A percentile compares a stretch with the other conserved stretches of the same genome.
These are phyloP conservation scores for Amphipoea oculea DNA, from an alignment of 2,888 invertebrate genomes.

Conservation along the genomic window DNA sequence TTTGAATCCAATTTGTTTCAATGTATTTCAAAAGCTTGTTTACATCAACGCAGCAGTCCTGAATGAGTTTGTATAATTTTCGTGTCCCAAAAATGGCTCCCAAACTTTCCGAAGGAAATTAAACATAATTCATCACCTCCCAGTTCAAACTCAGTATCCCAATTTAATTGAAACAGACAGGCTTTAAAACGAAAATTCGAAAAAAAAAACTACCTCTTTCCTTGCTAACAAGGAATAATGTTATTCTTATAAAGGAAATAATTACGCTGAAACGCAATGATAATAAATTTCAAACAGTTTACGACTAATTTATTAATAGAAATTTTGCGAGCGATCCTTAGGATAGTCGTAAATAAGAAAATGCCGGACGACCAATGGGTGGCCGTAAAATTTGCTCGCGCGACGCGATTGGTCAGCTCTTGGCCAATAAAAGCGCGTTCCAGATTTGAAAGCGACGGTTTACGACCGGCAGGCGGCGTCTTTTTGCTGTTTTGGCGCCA, in stretches of 20 bases:
- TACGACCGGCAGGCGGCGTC: constrained; percentile 87
- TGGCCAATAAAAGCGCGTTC: constrained; percentile 84
- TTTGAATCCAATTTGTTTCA: background rate
- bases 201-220: constrained; percentile 62
- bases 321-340: constrained; percentile 89
- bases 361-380: constrained; percentile 85
- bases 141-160: constrained; percentile 43
- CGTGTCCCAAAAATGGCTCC: constrained; percentile 1
- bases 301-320: constrained; percentile 90
- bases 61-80: constrained; percentile 26
- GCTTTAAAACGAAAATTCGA: constrained; percentile 21
- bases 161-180: constrained; percentile 43
- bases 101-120: constrained; percentile 18
- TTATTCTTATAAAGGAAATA: constrained; percentile 89
- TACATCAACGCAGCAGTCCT: constrained; percentile 5
- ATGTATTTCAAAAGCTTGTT: constrained; percentile 20
- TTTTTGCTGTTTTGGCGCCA: constrained; percentile 89
- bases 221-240: constrained; percentile 75
- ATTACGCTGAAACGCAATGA: constrained; percentile 84
- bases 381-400: constrained; percentile 85
- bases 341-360: constrained; percentile 88
- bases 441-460: constrained; percentile 89
- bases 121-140: constrained; percentile 42
- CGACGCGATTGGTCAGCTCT: constrained; percentile 83
- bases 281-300: constrained; percentile 87